A percentile compares a stretch with the other conserved stretches of the same genome.
phyloP scores from a whole-genome alignment of 2,797 vertebrate genomes.

The Perodicticus potto region DNA sequence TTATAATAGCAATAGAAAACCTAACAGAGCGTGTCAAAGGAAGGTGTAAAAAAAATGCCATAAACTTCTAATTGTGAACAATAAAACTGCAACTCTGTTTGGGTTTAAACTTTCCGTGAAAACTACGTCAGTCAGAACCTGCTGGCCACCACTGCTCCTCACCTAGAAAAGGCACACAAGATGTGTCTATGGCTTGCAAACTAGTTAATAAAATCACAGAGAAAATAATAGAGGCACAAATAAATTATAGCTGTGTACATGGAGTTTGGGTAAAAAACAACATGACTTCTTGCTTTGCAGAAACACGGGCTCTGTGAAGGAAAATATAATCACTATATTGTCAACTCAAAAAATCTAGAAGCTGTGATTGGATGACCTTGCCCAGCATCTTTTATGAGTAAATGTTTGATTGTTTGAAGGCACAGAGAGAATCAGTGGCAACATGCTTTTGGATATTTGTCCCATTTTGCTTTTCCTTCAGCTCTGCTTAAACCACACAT shows the following conservation, averaged over 20 bases:
- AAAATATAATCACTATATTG: background rate
- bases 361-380: background rate
- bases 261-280: conserved; percentile 32
- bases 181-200: background rate
- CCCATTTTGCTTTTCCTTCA: conserved; percentile 36
- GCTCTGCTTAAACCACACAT: background rate
- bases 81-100: background rate
- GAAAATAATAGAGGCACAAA: conserved; percentile 25
- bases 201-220: background rate
- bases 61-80: background rate
- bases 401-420: background rate
- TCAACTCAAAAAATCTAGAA: background rate
- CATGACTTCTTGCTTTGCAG: background rate
- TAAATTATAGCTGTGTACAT: background rate
- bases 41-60: background rate
- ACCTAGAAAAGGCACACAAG: background rate
- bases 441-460: background rate
- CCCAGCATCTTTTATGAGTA: background rate
- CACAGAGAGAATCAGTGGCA: background rate
- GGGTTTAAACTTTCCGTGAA: background rate
- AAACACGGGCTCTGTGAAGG: background rate
- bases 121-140: background rate
- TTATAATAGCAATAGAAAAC: background rate
- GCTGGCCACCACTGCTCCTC: too few species aligned
- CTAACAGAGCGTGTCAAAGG: background rate